Conservation (phyloP, 1,140 invertebrate genomes). For the Plutomurus gul region DNA sequence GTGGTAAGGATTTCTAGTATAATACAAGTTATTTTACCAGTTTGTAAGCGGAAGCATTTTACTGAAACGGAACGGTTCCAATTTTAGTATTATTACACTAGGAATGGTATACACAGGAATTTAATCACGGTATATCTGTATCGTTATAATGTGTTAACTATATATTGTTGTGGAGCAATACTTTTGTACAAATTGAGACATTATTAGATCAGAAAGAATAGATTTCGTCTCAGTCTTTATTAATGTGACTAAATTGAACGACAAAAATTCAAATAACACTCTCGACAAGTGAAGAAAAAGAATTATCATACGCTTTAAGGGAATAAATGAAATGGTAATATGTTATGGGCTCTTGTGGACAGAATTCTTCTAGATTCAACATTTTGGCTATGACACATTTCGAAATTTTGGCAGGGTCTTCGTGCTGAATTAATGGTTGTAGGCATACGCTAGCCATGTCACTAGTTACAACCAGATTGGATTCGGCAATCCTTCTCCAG, state of each 20-base stretch:
- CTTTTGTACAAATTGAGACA: not conserved
- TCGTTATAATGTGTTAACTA: too few species aligned
- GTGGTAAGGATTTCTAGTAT: too few species aligned
- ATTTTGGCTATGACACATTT: constrained; percentile 25
- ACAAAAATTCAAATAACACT: constrained; percentile 14
- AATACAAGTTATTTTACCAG: too few species aligned
- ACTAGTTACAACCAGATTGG: not conserved
- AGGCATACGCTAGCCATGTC: constrained; percentile 6
- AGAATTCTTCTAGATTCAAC: constrained; percentile 11
- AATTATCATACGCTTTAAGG: not conserved
- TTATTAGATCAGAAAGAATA: too few species aligned
- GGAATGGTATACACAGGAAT: too few species aligned
- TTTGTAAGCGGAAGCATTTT: too few species aligned
- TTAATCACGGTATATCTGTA: too few species aligned
- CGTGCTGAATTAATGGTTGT: not conserved
- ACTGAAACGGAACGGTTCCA: too few species aligned
- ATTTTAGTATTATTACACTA: too few species aligned
- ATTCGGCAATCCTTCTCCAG: constrained; percentile 4
- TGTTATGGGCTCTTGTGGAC: not conserved
- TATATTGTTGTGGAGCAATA: not conserved
- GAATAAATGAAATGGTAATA: constrained; percentile 27
- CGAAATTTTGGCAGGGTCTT: constrained; percentile 12
- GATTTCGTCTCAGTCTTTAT: constrained; percentile 16
- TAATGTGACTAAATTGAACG: constrained; percentile 28
- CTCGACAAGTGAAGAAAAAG: constrained; percentile 16